These are phyloP conservation scores for Cydia splendana DNA, from an alignment of 1,140 invertebrate genomes.

Conservation along the genomic window DNA sequence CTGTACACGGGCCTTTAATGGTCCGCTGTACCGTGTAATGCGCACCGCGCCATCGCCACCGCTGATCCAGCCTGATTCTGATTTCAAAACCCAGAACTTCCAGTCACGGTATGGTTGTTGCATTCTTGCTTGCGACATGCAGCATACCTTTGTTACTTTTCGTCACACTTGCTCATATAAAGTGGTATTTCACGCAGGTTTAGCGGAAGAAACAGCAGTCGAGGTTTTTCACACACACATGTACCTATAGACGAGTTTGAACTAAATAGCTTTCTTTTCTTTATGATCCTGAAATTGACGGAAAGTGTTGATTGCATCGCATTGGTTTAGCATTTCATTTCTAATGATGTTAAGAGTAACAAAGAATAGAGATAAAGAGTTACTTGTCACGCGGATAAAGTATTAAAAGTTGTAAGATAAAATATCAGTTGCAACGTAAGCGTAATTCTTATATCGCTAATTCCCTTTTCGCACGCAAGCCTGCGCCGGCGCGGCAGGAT, in stretches of 20 bases:
- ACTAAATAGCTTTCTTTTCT: too few species aligned
- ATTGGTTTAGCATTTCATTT: too few species aligned
- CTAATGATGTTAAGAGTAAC: too few species aligned
- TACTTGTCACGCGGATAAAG: background rate
- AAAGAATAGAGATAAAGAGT: too few species aligned
- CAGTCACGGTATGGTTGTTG: conserved; percentile 10
- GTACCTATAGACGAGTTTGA: too few species aligned
- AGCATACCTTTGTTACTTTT: background rate
- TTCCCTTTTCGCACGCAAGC: conserved; percentile 16
- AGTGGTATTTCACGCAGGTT: too few species aligned
- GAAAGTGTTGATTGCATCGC: too few species aligned
- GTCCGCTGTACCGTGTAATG: conserved; percentile 37
- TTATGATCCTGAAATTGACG: too few species aligned
- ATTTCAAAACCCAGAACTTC: conserved; percentile 16
- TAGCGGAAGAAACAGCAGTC: too few species aligned
- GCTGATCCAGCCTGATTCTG: conserved; percentile 34
- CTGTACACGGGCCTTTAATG: background rate
- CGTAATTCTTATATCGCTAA: background rate
- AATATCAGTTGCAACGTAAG: background rate
- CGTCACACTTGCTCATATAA: too few species aligned
- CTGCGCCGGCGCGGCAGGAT: conserved; percentile 38
- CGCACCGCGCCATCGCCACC: conserved; percentile 37
- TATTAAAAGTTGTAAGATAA: background rate
- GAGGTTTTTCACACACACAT: too few species aligned
- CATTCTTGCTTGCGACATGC: background rate